These are phyloP conservation scores for Pseudomyrmex pallidus DNA, from an alignment of 1,140 invertebrate species.

Conservation along the genomic window DNA sequence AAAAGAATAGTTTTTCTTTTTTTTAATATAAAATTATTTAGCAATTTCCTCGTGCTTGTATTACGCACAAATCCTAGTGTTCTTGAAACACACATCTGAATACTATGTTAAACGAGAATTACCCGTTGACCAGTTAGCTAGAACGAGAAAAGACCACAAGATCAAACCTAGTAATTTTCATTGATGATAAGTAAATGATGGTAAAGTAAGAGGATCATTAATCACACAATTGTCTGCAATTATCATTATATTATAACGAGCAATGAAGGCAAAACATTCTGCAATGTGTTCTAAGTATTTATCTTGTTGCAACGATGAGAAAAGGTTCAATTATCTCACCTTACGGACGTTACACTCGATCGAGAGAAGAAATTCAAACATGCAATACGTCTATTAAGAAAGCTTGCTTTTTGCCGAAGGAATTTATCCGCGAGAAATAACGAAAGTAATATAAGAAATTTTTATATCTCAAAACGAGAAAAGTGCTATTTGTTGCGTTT, in stretches of 20 bases:
- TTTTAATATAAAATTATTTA: too few relatives aligned
- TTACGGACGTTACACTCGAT: background rate
- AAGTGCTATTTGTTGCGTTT: background rate
- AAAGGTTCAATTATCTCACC: background rate
- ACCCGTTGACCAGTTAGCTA: too few relatives aligned
- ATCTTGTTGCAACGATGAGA: background rate
- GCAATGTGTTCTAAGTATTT: background rate
- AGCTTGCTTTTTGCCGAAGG: background rate
- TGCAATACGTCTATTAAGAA: background rate
- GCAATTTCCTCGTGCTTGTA: too few relatives aligned
- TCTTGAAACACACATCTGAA: too few relatives aligned
- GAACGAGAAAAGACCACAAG: background rate
- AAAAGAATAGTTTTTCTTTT: background rate
- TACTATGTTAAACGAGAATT: too few relatives aligned
- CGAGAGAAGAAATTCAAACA: constrained; percentile 5
- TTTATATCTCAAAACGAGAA: background rate
- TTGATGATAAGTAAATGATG: background rate
- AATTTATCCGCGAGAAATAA: background rate
- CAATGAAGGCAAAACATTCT: background rate
- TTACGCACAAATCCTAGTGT: too few relatives aligned
- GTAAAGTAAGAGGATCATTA: background rate
- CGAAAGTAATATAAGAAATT: constrained; percentile 17
- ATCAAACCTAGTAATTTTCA: background rate
- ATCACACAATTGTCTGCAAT: background rate
- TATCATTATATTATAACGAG: background rate